Percentiles rank a stretch among this genome's conserved stretches.
phyloP scores from a whole-genome alignment of 2,113 vertebrate species.

The Scophthalmus maximus region DNA sequence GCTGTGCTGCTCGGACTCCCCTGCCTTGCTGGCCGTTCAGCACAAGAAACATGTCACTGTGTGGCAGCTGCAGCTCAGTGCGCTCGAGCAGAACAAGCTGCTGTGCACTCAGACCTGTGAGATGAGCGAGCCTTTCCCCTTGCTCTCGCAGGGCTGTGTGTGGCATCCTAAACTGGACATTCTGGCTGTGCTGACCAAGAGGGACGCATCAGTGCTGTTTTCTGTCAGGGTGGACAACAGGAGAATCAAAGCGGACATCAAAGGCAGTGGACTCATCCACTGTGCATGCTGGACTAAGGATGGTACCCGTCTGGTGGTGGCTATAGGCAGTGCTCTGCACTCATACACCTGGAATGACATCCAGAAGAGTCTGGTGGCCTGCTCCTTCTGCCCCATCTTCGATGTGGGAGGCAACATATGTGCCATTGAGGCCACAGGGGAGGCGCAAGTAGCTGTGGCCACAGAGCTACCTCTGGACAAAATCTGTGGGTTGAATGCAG shows the following conservation, averaged over 20 bases:
- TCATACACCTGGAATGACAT: constrained; percentile 93
- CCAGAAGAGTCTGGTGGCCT: constrained; percentile 86
- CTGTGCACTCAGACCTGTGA: constrained; percentile 91
- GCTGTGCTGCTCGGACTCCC: constrained; percentile 71
- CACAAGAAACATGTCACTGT: constrained; percentile 90
- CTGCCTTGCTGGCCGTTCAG: constrained; percentile 90
- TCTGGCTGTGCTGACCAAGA: constrained; percentile 89
- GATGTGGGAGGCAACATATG: constrained; percentile 89
- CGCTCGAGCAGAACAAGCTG: constrained; percentile 86
- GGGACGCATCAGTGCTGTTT: constrained; percentile 87
- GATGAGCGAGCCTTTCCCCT: constrained; percentile 86
- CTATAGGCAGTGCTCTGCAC: constrained; percentile 88
- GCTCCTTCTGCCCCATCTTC: constrained; percentile 89
- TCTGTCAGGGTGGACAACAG: constrained; percentile 84
- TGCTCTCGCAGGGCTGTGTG: constrained; percentile 93
- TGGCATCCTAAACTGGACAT: constrained; percentile 93
- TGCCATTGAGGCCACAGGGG: constrained; percentile 85
- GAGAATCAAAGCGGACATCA: constrained; percentile 87
- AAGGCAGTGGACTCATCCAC: constrained; percentile 85
- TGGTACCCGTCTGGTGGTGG: constrained; percentile 90
- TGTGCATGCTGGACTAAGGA: constrained; percentile 96
- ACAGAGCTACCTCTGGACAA: constrained; percentile 94
- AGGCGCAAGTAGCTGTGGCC: constrained; percentile 87
- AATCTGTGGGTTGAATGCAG: constrained; percentile 90
- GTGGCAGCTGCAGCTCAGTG: constrained; percentile 89